Percentiles rank a stretch among this genome's conserved stretches.
Evolutionary conservation across 2,797 vertebrate genomes (phyloP).

Genomic region (Echeneis naucrates): DNA sequence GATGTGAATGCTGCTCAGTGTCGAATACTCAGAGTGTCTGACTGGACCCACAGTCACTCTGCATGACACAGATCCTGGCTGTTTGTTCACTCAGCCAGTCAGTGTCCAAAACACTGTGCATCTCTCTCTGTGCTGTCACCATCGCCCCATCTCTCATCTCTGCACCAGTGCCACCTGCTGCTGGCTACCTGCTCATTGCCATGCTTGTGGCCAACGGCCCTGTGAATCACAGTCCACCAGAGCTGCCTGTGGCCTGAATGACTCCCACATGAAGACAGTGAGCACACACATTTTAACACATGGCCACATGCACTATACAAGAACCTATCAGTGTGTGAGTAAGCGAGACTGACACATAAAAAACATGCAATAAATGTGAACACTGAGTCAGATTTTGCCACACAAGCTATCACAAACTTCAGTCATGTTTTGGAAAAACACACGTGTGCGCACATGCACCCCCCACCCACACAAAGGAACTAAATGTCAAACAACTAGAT

Average conservation of each 20-base stretch:
- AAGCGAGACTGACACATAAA: background rate
- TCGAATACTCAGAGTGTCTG: constrained; percentile 23
- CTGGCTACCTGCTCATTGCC: constrained; percentile 55
- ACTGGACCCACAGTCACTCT: constrained; percentile 36
- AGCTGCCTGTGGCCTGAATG: constrained; percentile 21
- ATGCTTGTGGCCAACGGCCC: constrained; percentile 6
- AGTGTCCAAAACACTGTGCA: constrained; percentile 13
- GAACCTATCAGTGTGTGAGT: background rate
- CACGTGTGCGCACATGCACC: background rate
- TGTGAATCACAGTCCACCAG: constrained; percentile 46
- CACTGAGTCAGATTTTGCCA: constrained; percentile 23
- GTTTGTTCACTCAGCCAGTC: constrained; percentile 45
- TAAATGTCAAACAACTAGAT: constrained; percentile 1
- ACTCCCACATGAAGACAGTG: constrained; percentile 20
- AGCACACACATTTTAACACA: constrained; percentile 6
- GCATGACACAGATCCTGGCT: constrained; percentile 36
- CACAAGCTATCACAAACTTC: background rate
- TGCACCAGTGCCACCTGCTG: constrained; percentile 38
- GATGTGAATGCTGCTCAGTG: constrained; percentile 8
- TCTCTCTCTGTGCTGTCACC: constrained; percentile 37
- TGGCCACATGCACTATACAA: constrained; percentile 6
- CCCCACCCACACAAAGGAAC: background rate
- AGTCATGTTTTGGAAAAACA: constrained; percentile 16
- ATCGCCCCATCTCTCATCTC: constrained; percentile 13
- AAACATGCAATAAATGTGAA: background rate